Percentiles rank a stretch among this genome's conserved stretches.
Conservation (phyloP, 2,797 vertebrate species). For the Coranthus polyacanthus region DNA sequence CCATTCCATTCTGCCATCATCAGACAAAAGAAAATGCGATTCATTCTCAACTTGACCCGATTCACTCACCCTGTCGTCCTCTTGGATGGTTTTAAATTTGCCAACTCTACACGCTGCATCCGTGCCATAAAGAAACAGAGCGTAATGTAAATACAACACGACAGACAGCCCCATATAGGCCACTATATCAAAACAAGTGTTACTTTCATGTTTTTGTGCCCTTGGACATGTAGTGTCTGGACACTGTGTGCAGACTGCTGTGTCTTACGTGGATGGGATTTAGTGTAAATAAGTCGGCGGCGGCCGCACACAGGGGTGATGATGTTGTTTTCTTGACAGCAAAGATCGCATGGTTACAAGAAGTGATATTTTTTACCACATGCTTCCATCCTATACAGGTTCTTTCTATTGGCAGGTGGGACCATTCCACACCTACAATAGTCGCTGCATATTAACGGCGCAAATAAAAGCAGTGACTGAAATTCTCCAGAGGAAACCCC, state of each 20-base stretch:
- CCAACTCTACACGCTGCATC: too few relatives aligned
- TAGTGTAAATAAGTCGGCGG: constrained; percentile 22
- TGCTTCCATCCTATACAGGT: constrained; percentile 14
- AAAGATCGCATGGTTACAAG: constrained; percentile 40
- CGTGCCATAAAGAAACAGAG: too few relatives aligned
- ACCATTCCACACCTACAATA: constrained; percentile 24
- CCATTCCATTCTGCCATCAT: too few relatives aligned
- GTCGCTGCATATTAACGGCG: constrained; percentile 25
- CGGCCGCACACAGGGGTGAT: constrained; percentile 4
- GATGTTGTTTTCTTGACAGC: constrained; percentile 52
- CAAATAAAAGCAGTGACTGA: constrained; percentile 46
- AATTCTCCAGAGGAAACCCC: constrained; percentile 18
- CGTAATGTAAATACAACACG: too few relatives aligned
- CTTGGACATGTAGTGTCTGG: constrained; percentile 17
- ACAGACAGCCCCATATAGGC: too few relatives aligned
- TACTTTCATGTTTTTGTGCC: constrained; percentile 14
- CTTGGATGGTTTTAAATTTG: too few relatives aligned
- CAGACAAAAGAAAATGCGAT: too few relatives aligned
- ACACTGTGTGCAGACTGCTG: constrained; percentile 1
- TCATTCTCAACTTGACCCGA: too few relatives aligned
- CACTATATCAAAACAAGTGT: too few relatives aligned
- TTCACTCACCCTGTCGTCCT: too few relatives aligned
- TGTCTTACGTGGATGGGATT: constrained; percentile 18
- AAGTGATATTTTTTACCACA: constrained; percentile 35
- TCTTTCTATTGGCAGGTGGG: constrained; percentile 35